Base-by-base conservation (phyloP, 2,888 invertebrate species). In the Apamea crenata region DNA sequence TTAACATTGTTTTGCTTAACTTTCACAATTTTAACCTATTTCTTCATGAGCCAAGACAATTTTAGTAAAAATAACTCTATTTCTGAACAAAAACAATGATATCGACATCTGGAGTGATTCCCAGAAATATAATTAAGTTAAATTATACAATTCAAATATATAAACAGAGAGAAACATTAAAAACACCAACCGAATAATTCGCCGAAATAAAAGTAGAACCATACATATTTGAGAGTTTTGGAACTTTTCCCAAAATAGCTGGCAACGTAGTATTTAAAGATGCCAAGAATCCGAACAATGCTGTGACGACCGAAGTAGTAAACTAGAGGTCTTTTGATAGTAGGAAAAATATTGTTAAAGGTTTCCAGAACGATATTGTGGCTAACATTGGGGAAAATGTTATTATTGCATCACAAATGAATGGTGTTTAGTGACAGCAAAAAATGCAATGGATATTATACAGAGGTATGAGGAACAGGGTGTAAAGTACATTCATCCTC, bases 281-380 rank as follows among this genome's bases (percentile, higher is more conserved):
- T 94, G 94, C 94, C 94, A 95, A 94, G 92, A 92, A 80, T 90
- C 88, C 88, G 87, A 92, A 95, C 94, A 95, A 95, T 92, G 93
- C 90, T 90, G 86, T 89, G 88, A 81, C 84, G 84, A 77, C 84
- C 81, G 67, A 73, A 79, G 69, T 65, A 74, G 69, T 85, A 70
- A 80, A 65, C 56, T 67, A 65, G 6, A 40, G 8, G 53, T 56
- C n/a, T 71, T 78, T 81, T 67, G 47, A 76, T 78, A 69, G 18
- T 14, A 21, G 40, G 18, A 44, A 67, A 82, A 77, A 63, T 61
- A 72, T 83, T 59, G 29, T 74, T 44, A 25, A 50, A 25, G 16
- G 16, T 56, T 71, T 56, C 40, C 29, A 56, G 29, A 25, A 12
- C 10, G 12, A 4, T 29, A 44, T 56, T 47, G 32, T 32, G 14